Conservation (phyloP, 2,888 invertebrate species). For the Nymphalis urticae region DNA sequence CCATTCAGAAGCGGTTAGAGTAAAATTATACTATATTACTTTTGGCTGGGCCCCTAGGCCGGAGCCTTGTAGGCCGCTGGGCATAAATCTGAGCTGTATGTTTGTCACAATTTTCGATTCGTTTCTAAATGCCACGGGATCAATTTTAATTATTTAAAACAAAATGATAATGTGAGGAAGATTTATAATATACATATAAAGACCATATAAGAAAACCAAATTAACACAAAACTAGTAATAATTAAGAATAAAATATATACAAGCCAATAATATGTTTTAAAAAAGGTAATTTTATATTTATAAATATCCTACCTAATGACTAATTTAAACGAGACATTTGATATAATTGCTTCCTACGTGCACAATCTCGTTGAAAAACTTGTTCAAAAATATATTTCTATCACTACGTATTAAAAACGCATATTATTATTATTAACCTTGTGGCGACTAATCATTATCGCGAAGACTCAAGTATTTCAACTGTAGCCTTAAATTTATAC, state of each 20-base stretch:
- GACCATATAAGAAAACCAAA: background rate
- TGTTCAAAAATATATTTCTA: slow-evolving; percentile 31
- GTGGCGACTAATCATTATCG: slow-evolving; percentile 24
- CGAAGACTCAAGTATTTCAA: background rate
- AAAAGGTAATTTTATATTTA: slow-evolving; percentile 5
- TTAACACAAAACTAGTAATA: background rate
- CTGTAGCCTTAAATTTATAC: slow-evolving; percentile 13
- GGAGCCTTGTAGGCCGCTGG: too few relatives aligned
- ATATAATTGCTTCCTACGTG: slow-evolving; percentile 29
- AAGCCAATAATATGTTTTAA: background rate
- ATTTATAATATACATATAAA: background rate
- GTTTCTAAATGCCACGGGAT: too few relatives aligned
- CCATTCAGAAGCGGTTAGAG: too few relatives aligned
- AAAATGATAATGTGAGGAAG: too few relatives aligned
- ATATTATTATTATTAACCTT: slow-evolving; percentile 23
- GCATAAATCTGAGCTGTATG: too few relatives aligned
- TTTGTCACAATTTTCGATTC: too few relatives aligned
- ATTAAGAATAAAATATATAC: background rate
- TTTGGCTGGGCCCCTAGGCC: too few relatives aligned
- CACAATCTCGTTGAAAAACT: slow-evolving; percentile 28
- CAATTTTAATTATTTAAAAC: too few relatives aligned
- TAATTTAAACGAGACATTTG: slow-evolving; percentile 21
- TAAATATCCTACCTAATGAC: slow-evolving; percentile 12
- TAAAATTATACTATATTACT: too few relatives aligned
- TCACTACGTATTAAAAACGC: slow-evolving; percentile 14